A percentile compares a stretch with the other conserved stretches of the same genome.
Evolutionary conservation across 2,888 invertebrate species (phyloP).

Genomic region (Hemicrepidius hirtus): DNA sequence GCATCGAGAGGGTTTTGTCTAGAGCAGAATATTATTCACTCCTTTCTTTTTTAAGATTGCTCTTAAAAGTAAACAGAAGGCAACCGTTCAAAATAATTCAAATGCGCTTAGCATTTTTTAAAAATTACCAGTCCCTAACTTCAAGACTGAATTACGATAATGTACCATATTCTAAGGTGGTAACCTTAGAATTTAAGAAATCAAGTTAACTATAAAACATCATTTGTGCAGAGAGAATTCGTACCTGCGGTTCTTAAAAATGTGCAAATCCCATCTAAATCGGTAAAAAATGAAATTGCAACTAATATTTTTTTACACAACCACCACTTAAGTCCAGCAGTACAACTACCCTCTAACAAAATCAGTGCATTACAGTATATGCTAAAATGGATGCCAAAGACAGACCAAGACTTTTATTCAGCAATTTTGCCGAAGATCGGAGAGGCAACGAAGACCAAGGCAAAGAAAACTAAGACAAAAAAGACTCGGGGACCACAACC

Average conservation of each 20-base stretch:
- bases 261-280: background rate
- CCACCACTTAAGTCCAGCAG: too few relatives aligned
- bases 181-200: background rate
- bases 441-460: too few relatives aligned
- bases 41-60: constrained; percentile 28
- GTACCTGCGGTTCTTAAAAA: too few relatives aligned
- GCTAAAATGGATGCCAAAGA: background rate
- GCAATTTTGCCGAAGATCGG: background rate
- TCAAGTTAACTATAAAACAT: too few relatives aligned
- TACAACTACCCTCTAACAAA: constrained; percentile 2
- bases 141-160: constrained; percentile 2
- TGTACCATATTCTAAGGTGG: constrained; percentile 24
- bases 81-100: constrained; percentile 25
- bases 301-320: too few relatives aligned
- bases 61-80: constrained; percentile 31
- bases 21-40: constrained; percentile 45
- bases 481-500: too few relatives aligned
- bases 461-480: too few relatives aligned
- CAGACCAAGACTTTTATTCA: background rate
- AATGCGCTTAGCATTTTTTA: background rate
- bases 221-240: too few relatives aligned
- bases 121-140: background rate
- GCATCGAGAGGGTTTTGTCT: constrained; percentile 49
- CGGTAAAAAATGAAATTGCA: background rate
- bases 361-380: background rate